Evolutionary conservation across 1,140 invertebrate species (phyloP).

Genomic region (Nixonia krombeini): DNA sequence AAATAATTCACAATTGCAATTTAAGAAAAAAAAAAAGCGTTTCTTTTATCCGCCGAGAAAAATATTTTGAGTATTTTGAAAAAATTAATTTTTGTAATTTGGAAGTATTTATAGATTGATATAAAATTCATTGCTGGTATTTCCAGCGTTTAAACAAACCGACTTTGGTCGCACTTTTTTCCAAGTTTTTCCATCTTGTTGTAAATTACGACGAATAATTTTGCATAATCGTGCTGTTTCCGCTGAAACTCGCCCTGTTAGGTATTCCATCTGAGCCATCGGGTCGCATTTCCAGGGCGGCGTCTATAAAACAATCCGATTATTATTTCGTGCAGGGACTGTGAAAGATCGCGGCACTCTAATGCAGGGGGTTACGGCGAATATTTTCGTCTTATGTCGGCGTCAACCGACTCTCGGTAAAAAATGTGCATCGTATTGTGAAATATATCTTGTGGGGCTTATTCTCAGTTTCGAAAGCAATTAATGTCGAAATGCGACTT

Average conservation of each 20-base stretch:
- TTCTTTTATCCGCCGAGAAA: too few species aligned
- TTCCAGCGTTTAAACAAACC: too few species aligned
- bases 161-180: too few species aligned
- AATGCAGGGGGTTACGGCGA: conserved; percentile 19
- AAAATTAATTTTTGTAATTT: too few species aligned
- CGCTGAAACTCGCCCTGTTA: not conserved
- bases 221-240: not conserved
- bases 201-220: not conserved
- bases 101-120: too few species aligned
- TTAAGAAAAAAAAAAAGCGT: too few species aligned
- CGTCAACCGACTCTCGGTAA: conserved; percentile 5
- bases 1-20: too few species aligned
- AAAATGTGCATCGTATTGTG: not conserved
- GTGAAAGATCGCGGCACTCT: conserved; percentile 1
- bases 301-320: conserved; percentile 55
- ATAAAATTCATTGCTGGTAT: too few species aligned
- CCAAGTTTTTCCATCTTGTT: too few species aligned
- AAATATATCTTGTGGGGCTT: too few species aligned
- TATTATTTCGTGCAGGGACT: conserved; percentile 52
- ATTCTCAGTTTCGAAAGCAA: not conserved
- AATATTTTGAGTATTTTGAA: too few species aligned
- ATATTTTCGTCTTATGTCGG: conserved; percentile 27
- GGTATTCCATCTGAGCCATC: conserved; percentile 13
- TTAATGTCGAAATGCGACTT: not conserved
- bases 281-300: conserved; percentile 24